phyloP scores from a whole-genome alignment of 2,113 vertebrate genomes.

The Nyctereutes procyonoides region DNA sequence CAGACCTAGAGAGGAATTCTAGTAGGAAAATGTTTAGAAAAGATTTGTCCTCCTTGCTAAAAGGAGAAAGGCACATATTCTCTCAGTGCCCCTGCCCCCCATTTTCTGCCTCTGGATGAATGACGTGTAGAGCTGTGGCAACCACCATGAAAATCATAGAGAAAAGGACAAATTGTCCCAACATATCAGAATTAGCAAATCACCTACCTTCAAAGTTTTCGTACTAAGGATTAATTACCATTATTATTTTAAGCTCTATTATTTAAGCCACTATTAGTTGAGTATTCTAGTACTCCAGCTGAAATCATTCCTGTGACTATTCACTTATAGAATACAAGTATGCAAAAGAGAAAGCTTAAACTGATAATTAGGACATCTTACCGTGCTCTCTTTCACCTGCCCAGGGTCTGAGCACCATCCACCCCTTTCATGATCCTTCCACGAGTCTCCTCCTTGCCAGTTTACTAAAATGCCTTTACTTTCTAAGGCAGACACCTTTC shows the following conservation, averaged over 20 bases:
- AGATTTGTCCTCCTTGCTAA: not conserved
- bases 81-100: not conserved
- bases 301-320: not conserved
- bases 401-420: not conserved
- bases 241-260: slow-evolving; percentile 5
- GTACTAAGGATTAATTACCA: not conserved
- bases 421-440: not conserved
- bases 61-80: not conserved
- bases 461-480: not conserved
- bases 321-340: not conserved
- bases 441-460: not conserved
- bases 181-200: not conserved
- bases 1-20: not conserved
- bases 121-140: not conserved
- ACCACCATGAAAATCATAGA: not conserved
- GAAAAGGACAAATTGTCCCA: not conserved
- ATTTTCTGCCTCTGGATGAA: not conserved
- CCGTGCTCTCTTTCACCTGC: not conserved
- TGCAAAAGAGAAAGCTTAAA: not conserved
- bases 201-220: not conserved
- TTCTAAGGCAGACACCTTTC: not conserved
- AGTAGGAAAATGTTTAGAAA: not conserved
- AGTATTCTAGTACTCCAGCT: not conserved
- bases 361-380: not conserved
- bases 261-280: not conserved